Evolutionary conservation across 2,113 vertebrate genomes (phyloP).

Genomic region (Aix galericulata): DNA sequence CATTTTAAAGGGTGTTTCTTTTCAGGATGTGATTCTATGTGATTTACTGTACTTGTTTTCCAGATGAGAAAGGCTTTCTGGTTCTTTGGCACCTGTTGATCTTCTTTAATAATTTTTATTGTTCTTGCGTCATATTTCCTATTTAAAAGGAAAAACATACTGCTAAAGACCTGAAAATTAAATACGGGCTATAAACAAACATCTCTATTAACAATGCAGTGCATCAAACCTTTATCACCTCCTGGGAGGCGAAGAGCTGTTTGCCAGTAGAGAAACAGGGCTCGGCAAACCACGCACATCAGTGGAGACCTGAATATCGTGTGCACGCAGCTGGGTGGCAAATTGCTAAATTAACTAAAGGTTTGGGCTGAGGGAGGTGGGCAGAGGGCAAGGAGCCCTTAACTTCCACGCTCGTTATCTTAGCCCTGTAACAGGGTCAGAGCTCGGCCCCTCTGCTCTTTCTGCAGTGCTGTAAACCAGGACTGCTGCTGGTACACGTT

Average conservation of each 20-base stretch:
- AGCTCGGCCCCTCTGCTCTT: not conserved
- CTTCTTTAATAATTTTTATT: not conserved
- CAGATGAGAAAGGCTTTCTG: not conserved
- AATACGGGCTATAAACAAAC: not conserved
- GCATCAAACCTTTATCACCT: not conserved
- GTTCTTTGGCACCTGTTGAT: not conserved
- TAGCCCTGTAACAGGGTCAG: not conserved
- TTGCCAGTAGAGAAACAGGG: not conserved
- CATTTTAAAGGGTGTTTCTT: not conserved
- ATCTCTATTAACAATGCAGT: not conserved
- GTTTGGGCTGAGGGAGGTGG: not conserved
- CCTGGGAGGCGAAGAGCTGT: not conserved
- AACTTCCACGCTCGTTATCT: not conserved
- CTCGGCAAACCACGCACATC: accelerated
- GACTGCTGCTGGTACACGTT: not conserved
- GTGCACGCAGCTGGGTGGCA: not conserved
- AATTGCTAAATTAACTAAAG: not conserved
- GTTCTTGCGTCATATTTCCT: not conserved
- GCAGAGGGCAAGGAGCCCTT: not conserved
- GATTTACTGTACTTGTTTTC: not conserved
- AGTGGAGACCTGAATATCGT: not conserved
- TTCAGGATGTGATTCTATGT: not conserved
- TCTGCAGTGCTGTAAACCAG: not conserved
- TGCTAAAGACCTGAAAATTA: not conserved
- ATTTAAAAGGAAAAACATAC: not conserved